These are phyloP conservation scores for Galerucella pusilla DNA, from an alignment of 2,888 invertebrate genomes.

Conservation along the genomic window DNA sequence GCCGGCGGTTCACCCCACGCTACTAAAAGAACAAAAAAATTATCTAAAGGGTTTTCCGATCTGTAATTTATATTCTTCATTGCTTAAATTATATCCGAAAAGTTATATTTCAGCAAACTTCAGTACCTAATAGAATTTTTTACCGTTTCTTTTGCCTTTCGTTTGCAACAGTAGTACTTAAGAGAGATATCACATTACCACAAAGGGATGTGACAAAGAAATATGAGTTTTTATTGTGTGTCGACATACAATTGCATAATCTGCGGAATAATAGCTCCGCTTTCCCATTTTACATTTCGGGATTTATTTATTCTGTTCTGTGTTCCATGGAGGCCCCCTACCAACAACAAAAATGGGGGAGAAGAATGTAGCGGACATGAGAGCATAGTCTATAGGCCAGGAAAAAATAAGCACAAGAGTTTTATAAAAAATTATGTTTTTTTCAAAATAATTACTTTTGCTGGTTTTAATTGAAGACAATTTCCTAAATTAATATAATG, in stretches of 20 bases:
- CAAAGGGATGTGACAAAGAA: slow-evolving; percentile 61
- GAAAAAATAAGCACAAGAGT: neutral
- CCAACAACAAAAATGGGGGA: slow-evolving; percentile 47
- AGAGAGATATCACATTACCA: slow-evolving; percentile 61
- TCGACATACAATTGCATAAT: slow-evolving; percentile 64
- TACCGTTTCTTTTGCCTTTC: slow-evolving; percentile 50
- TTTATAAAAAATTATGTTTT: too few relatives aligned
- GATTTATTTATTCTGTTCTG: slow-evolving; percentile 62
- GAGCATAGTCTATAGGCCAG: slow-evolving; percentile 30
- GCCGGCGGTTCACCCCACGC: too few relatives aligned
- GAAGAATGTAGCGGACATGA: slow-evolving; percentile 45
- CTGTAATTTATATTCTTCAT: neutral
- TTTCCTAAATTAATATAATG: too few relatives aligned
- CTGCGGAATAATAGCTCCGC: slow-evolving; percentile 60
- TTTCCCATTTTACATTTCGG: slow-evolving; percentile 62
- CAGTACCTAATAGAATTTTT: slow-evolving; percentile 14
- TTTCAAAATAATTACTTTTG: too few relatives aligned
- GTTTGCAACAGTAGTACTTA: slow-evolving; percentile 53
- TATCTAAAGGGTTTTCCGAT: too few relatives aligned
- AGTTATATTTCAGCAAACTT: neutral
- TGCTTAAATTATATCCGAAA: neutral
- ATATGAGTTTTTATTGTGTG: slow-evolving; percentile 63
- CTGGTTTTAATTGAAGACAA: too few relatives aligned
- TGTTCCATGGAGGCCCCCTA: slow-evolving; percentile 43
- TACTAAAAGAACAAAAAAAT: too few relatives aligned